phyloP scores from a whole-genome alignment of 2,113 vertebrate genomes.

The Chelonoidis abingdonii region DNA sequence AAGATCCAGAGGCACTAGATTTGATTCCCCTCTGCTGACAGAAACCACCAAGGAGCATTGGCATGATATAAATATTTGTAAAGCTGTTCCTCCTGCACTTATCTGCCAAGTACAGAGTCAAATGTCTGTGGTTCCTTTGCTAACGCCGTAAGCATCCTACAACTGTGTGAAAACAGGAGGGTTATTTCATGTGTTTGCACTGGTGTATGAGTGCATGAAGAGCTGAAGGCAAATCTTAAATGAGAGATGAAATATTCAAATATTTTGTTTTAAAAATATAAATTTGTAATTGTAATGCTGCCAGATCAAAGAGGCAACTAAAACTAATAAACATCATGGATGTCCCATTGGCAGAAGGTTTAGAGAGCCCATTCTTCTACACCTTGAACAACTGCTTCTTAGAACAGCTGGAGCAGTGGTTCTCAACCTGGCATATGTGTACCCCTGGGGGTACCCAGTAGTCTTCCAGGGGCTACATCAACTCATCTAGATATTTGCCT shows the following conservation, averaged over 20 bases:
- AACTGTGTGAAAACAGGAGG: neutral
- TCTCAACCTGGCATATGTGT: too few species aligned
- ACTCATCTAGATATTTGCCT: too few species aligned
- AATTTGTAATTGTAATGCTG: neutral
- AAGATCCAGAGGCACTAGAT: neutral
- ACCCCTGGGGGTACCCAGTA: too few species aligned
- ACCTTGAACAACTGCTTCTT: neutral
- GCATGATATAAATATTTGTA: neutral
- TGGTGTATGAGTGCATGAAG: neutral
- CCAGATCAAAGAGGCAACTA: neutral
- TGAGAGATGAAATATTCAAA: neutral
- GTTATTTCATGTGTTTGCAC: neutral
- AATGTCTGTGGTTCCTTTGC: neutral
- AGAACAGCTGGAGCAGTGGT: neutral
- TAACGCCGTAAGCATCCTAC: neutral
- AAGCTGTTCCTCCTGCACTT: constrained; percentile 4
- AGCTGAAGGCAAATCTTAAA: neutral
- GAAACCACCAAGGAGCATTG: neutral
- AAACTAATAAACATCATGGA: neutral
- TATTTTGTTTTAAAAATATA: neutral
- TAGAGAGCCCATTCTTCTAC: neutral
- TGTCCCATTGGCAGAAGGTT: neutral
- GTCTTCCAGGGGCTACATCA: too few species aligned
- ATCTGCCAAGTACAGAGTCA: neutral
- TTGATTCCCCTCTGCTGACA: neutral